These are phyloP conservation scores for Chaetorhynchus papuensis DNA, from an alignment of 2,113 vertebrate genomes.

Conservation along the genomic window DNA sequence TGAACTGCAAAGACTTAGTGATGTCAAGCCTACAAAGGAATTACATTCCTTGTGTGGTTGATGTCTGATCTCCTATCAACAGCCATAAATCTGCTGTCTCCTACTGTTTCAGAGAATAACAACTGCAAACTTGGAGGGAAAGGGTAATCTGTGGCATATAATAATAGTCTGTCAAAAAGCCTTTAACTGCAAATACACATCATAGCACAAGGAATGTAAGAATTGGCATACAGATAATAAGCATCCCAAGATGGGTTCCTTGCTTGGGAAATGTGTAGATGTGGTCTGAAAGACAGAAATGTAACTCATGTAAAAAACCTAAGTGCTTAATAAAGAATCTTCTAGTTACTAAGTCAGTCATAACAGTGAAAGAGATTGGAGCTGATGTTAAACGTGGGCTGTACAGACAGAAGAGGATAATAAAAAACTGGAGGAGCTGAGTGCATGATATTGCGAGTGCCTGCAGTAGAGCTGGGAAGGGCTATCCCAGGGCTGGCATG, in stretches of 20 bases:
- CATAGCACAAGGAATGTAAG: neutral
- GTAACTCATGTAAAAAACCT: neutral
- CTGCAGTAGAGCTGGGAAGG: neutral
- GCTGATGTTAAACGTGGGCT: neutral
- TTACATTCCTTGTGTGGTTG: constrained; percentile 35
- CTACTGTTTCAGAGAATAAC: constrained; percentile 36
- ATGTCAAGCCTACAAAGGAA: constrained; percentile 21
- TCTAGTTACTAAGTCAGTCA: neutral
- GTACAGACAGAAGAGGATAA: neutral
- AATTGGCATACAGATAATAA: neutral
- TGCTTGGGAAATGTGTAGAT: neutral
- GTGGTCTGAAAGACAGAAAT: neutral
- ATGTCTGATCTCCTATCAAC: constrained; percentile 33
- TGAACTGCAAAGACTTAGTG: neutral
- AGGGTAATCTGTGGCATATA: constrained; percentile 24
- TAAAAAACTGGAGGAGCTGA: neutral
- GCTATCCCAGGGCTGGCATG: neutral
- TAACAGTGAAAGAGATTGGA: neutral
- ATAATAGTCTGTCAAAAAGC: constrained; percentile 12
- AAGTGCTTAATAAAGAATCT: neutral
- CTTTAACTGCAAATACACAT: neutral
- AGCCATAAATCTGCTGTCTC: constrained; percentile 14
- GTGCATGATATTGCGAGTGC: neutral
- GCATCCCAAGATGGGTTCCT: neutral
- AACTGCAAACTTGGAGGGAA: constrained; percentile 16